Percentiles rank a stretch among this genome's conserved stretches.
Evolutionary conservation across 37 sponge, comb jelly and placozoan species (phyloP).

Genomic region (Cliona cf. orientalis): DNA sequence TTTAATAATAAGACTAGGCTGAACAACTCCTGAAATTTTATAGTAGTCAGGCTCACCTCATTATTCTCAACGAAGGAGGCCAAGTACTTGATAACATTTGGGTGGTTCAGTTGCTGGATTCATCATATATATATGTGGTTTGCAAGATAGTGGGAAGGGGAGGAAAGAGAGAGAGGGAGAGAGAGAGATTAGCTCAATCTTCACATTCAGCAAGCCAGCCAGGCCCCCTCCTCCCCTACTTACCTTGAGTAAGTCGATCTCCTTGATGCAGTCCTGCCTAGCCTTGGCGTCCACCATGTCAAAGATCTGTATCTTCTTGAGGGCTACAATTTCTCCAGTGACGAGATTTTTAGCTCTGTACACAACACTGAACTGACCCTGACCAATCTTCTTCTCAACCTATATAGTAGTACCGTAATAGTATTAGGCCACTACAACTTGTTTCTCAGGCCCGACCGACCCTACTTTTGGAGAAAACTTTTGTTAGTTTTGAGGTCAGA

Average conservation of each 20-base stretch:
- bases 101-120: constrained; percentile 90
- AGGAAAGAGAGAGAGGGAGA: not conserved
- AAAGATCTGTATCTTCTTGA: constrained; percentile 99
- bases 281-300: constrained; percentile 99
- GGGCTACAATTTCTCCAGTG: constrained; percentile 83
- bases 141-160: not conserved
- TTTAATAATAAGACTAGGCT: too few species aligned
- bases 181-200: too few species aligned
- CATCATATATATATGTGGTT: not conserved
- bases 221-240: too few species aligned
- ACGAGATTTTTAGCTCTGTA: constrained; percentile 79
- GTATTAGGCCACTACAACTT: too few species aligned
- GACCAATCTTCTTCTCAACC: constrained; percentile 95
- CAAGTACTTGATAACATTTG: constrained; percentile 95
- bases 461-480: too few species aligned
- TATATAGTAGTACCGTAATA: too few species aligned
- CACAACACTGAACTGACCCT: constrained; percentile 98
- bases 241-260: constrained; percentile 97
- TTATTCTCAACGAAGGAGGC: constrained; percentile 98
- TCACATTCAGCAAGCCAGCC: too few species aligned
- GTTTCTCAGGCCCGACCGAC: too few species aligned
- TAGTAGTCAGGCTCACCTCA: constrained; percentile 84
- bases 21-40: too few species aligned
- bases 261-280: constrained; percentile 98
- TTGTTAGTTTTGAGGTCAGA: too few species aligned